Conservation (phyloP, 2,797 vertebrate genomes). For the Picus viridis region DNA sequence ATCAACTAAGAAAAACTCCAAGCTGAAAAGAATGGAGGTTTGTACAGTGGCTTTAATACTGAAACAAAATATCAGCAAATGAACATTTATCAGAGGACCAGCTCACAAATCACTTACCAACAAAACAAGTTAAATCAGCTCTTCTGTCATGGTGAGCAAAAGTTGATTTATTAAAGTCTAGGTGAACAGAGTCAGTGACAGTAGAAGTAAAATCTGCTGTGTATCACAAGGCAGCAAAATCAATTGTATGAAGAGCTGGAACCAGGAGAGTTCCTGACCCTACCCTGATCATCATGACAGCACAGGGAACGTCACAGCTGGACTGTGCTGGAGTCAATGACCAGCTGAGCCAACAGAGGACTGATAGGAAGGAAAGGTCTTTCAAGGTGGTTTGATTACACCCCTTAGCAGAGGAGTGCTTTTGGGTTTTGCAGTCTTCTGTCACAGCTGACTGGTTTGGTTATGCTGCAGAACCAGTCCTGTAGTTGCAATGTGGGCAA, state of each 20-base stretch:
- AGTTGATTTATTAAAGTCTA: background rate
- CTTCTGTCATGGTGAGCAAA: background rate
- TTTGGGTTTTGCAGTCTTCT: background rate
- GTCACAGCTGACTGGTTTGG: background rate
- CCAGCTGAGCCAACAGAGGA: constrained; percentile 38
- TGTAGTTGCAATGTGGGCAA: background rate
- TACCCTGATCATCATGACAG: background rate
- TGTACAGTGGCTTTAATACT: background rate
- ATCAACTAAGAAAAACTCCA: background rate
- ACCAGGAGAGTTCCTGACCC: background rate
- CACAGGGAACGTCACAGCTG: background rate
- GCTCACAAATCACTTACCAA: background rate
- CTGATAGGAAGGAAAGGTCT: background rate
- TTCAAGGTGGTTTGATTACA: background rate
- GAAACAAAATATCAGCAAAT: background rate
- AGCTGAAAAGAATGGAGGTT: background rate
- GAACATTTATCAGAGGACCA: background rate
- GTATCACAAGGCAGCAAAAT: background rate
- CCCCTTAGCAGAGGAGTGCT: background rate
- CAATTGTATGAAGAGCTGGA: background rate
- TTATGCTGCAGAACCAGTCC: background rate
- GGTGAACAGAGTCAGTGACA: background rate
- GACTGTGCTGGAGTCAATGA: background rate
- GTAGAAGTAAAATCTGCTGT: background rate
- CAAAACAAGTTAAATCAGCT: background rate